Percentiles rank a stretch among this genome's conserved stretches.
Evolutionary conservation across 1,140 invertebrate genomes (phyloP).

Genomic region (Brachionus calyciflorus): DNA sequence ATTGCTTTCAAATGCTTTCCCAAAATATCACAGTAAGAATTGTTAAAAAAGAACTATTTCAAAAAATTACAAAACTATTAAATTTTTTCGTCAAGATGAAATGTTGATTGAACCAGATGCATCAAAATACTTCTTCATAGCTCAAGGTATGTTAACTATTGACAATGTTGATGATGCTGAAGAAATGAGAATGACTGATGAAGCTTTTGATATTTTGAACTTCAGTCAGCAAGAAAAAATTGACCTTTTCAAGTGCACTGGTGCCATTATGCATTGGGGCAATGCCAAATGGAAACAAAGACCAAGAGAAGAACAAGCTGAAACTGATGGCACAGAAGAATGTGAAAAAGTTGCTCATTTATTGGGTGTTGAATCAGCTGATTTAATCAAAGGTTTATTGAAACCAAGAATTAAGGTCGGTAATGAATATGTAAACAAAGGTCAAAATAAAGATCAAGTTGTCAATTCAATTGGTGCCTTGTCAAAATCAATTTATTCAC

Average conservation of each 20-base stretch:
- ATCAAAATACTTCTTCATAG: conserved; percentile 83
- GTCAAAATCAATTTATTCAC: conserved; percentile 94
- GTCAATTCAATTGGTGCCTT: conserved; percentile 89
- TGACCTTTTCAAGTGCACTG: conserved; percentile 93
- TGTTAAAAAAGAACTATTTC: too few relatives aligned
- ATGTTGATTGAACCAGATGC: conserved; percentile 78
- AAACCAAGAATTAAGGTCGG: conserved; percentile 67
- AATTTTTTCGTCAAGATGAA: too few relatives aligned
- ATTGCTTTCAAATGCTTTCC: conserved; percentile 88
- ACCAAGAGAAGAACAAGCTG: conserved; percentile 98
- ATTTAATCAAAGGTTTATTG: conserved; percentile 65
- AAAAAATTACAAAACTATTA: too few relatives aligned
- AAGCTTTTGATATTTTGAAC: conserved; percentile 95
- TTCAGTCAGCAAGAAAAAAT: conserved; percentile 93
- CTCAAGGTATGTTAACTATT: conserved; percentile 94
- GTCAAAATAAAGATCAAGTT: conserved; percentile 91
- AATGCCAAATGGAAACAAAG: conserved; percentile 99
- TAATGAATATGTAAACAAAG: conserved; percentile 95
- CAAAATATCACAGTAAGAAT: conserved; percentile 62
- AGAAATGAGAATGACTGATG: conserved; percentile 85
- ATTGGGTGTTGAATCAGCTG: conserved; percentile 67
- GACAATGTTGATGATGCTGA: conserved; percentile 92
- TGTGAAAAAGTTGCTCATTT: conserved; percentile 87
- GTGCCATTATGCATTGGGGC: conserved; percentile 95
- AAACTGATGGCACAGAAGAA: conserved; percentile 92